A percentile compares a stretch with the other conserved stretches of the same genome.
phyloP scores from a whole-genome alignment of 1,140 invertebrate genomes.

The Halictus rubicundus region DNA sequence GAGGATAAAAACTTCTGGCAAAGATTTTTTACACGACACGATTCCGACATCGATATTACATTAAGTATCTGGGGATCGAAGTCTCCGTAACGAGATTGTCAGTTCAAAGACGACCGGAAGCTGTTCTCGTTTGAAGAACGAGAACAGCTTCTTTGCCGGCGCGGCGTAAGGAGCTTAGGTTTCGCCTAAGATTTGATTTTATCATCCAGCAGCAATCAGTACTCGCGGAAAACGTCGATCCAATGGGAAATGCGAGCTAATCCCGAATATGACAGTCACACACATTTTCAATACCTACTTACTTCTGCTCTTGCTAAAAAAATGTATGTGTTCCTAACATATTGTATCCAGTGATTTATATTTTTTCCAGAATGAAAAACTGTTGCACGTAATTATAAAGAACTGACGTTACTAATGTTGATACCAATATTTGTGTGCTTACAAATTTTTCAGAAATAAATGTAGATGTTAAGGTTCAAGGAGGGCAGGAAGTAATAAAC shows the following conservation, averaged over 20 bases:
- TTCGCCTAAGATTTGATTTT: background rate
- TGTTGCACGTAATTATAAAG: too few species aligned
- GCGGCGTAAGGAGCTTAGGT: background rate
- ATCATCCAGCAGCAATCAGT: background rate
- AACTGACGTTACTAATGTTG: too few species aligned
- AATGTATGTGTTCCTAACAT: too few species aligned
- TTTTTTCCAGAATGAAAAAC: too few species aligned
- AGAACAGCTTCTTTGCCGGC: constrained; percentile 1
- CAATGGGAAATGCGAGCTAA: background rate
- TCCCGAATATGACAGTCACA: too few species aligned
- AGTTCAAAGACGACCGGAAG: constrained; percentile 8
- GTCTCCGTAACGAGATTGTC: constrained; percentile 26
- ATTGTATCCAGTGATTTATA: too few species aligned
- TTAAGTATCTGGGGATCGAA: constrained; percentile 24
- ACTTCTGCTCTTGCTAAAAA: background rate
- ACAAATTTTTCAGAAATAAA: too few species aligned
- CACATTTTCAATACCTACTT: background rate
- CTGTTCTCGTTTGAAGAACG: constrained; percentile 6
- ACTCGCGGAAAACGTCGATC: background rate
- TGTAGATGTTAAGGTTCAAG: too few species aligned
- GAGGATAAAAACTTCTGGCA: background rate
- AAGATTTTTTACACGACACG: background rate
- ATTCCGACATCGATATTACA: constrained; percentile 9
- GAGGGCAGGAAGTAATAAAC: too few species aligned
- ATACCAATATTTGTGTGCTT: too few species aligned